Evolutionary conservation across 2,888 invertebrate species (phyloP).

Genomic region (Escarpia spicata): DNA sequence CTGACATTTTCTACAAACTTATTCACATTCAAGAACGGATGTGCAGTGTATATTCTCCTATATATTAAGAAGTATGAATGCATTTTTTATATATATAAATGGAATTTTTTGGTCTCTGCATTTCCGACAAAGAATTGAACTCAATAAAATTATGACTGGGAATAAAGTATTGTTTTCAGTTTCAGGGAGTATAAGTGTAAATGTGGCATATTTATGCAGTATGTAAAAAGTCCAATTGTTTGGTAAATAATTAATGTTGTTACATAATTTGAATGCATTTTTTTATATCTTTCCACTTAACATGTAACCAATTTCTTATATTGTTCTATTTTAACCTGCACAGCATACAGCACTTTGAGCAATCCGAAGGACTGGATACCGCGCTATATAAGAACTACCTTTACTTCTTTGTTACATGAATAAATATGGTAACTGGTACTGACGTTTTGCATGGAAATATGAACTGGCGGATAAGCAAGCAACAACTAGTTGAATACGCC

Average conservation of each 20-base stretch:
- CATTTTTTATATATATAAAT: not conserved
- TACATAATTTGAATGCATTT: not conserved
- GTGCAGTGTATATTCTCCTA: not conserved
- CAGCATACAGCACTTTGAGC: not conserved
- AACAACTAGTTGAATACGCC: too few relatives aligned
- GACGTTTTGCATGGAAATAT: not conserved
- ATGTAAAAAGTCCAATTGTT: not conserved
- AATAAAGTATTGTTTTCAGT: not conserved
- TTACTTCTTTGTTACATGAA: too few relatives aligned
- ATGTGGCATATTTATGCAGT: not conserved
- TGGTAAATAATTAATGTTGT: not conserved
- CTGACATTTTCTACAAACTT: not conserved
- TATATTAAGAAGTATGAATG: not conserved
- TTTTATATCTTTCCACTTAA: not conserved
- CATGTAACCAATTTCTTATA: not conserved
- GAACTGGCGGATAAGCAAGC: not conserved
- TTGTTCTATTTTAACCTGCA: not conserved
- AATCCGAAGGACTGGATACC: too few relatives aligned
- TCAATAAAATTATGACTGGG: not conserved
- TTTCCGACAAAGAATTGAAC: not conserved
- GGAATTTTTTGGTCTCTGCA: not conserved
- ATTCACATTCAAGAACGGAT: not conserved
- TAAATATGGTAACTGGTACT: not conserved
- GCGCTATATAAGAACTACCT: too few relatives aligned
- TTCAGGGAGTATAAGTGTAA: not conserved